Evolutionary conservation across 2,888 invertebrate genomes (phyloP).

Genomic region (Cosmia pyralina): DNA sequence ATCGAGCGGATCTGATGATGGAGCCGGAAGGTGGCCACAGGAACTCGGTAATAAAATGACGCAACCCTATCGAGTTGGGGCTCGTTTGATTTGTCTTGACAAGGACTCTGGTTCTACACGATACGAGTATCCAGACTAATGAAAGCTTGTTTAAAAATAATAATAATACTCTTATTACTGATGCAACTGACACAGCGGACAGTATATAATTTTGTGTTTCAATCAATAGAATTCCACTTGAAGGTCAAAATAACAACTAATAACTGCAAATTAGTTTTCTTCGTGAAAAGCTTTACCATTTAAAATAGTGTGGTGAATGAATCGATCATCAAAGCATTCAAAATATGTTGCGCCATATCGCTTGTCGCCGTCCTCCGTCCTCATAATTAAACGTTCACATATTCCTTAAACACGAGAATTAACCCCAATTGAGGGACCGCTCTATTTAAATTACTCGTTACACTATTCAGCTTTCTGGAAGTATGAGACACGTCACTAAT

Average conservation of each 20-base stretch:
- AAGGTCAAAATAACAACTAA: not conserved
- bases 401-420: slow-evolving; percentile 90
- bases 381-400: slow-evolving; percentile 87
- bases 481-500: slow-evolving; percentile 87
- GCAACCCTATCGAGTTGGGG: too few species aligned
- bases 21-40: too few species aligned
- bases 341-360: slow-evolving; percentile 73
- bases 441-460: slow-evolving; percentile 89
- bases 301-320: slow-evolving; percentile 29
- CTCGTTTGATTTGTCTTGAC: too few species aligned
- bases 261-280: not conserved
- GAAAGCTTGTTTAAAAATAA: too few species aligned
- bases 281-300: not conserved
- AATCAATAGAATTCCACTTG: not conserved
- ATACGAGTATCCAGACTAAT: too few species aligned
- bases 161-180: not conserved
- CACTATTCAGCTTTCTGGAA: slow-evolving; percentile 89
- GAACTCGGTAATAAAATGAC: too few species aligned
- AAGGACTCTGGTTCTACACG: too few species aligned
- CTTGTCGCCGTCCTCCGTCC: slow-evolving; percentile 71
- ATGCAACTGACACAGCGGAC: not conserved
- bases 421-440: slow-evolving; percentile 90
- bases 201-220: not conserved
- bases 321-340: slow-evolving; percentile 65
- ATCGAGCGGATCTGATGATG: too few species aligned